Evolutionary conservation across 2,888 invertebrate species (phyloP).

Genomic region (Ptilodon capucinus): DNA sequence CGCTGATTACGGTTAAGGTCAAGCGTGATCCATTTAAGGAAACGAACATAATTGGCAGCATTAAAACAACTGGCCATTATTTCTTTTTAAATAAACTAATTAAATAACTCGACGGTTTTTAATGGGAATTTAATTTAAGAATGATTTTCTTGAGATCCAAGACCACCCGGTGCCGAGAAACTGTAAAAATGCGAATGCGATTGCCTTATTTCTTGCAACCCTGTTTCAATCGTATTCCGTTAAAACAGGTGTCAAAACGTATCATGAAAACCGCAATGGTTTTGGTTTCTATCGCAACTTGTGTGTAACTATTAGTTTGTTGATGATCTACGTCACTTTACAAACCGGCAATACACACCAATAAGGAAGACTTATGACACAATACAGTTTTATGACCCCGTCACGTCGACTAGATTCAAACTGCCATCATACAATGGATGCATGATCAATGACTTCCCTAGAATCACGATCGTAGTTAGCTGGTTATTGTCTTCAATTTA

Average conservation of each 20-base stretch:
- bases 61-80: not conserved
- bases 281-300: no score
- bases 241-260: no score
- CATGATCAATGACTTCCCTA: not conserved
- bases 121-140: not conserved
- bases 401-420: not conserved
- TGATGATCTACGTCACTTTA: not conserved
- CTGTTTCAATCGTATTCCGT: no score
- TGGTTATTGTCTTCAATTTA: not conserved
- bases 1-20: conserved; percentile 35
- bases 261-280: no score
- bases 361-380: not conserved
- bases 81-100: not conserved
- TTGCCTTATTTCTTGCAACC: no score
- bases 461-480: not conserved
- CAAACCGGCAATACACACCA: no score
- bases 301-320: not conserved
- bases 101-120: not conserved
- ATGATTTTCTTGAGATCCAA: not conserved
- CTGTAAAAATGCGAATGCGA: no score
- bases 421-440: not conserved
- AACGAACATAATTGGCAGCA: conserved; percentile 20
- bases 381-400: not conserved
- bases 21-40: conserved; percentile 19
- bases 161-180: no score